Conservation (phyloP, 1,140 invertebrate species). For the Zaprionus africanus region DNA sequence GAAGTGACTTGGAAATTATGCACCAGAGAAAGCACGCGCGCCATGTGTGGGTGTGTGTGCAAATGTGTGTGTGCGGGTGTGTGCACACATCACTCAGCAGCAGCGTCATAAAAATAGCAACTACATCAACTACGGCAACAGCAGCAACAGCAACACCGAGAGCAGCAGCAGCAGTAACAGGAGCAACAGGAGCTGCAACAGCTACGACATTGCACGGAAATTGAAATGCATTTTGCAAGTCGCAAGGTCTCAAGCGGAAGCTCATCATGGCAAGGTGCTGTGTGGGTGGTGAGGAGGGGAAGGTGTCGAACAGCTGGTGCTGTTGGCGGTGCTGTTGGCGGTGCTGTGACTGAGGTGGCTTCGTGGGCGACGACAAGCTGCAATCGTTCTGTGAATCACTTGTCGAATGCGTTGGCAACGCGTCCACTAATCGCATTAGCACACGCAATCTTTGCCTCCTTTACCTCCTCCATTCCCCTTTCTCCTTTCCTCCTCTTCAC, state of each 20-base stretch:
- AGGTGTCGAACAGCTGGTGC: background rate
- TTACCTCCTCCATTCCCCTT: background rate
- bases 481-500: background rate
- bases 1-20: conserved; percentile 48
- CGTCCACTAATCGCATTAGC: conserved; percentile 55
- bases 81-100: conserved; percentile 11
- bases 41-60: background rate
- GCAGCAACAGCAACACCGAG: conserved; percentile 8
- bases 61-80: background rate
- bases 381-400: conserved; percentile 44
- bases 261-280: background rate
- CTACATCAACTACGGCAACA: background rate
- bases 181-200: conserved; percentile 3
- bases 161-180: background rate
- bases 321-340: background rate
- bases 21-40: conserved; percentile 3
- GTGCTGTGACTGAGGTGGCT: background rate
- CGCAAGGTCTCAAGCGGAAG: background rate
- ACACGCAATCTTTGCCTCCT: background rate
- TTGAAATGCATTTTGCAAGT: conserved; percentile 61
- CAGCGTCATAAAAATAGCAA: conserved; percentile 11
- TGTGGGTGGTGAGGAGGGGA: background rate
- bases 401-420: conserved; percentile 27
- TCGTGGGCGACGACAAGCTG: background rate
- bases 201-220: conserved; percentile 48